Evolutionary conservation across 2,797 vertebrate species (phyloP).

Genomic region (Carduelis carduelis): DNA sequence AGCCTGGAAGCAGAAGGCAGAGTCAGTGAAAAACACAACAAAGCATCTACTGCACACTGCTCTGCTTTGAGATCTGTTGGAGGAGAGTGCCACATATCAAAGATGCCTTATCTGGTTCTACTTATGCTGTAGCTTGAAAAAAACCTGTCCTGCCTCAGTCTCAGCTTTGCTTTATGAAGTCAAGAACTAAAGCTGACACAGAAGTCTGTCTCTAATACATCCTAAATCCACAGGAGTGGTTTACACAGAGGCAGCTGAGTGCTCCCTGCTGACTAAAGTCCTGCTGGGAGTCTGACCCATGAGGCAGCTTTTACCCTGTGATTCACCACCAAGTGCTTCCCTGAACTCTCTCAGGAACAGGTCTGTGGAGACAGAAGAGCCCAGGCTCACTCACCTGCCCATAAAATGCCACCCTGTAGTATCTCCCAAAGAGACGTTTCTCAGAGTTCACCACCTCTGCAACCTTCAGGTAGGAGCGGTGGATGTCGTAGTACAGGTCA

Average conservation of each 20-base stretch:
- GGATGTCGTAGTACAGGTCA: conserved; percentile 96
- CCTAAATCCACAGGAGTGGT: neutral
- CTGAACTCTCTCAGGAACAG: neutral
- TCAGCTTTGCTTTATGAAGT: neutral
- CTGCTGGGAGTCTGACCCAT: neutral
- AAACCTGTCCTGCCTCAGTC: neutral
- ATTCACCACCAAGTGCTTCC: neutral
- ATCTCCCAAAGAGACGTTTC: conserved; percentile 93
- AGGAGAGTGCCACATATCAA: neutral
- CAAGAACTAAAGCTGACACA: neutral
- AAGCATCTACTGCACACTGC: neutral
- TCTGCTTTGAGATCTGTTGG: neutral
- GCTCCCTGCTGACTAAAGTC: neutral
- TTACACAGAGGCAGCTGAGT: neutral
- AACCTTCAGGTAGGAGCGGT: conserved; percentile 95
- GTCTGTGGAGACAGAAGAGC: neutral
- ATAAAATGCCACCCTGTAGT: conserved; percentile 96
- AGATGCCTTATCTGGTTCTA: neutral
- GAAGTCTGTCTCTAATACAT: neutral
- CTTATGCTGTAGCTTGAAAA: neutral
- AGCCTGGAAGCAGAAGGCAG: conserved; percentile 31
- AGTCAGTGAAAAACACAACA: neutral
- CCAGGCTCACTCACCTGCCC: conserved; percentile 84
- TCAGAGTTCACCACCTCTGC: conserved; percentile 97
- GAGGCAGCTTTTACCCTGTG: neutral